Conservation (phyloP, 2,888 invertebrate genomes). For the Machimus rusticus region DNA sequence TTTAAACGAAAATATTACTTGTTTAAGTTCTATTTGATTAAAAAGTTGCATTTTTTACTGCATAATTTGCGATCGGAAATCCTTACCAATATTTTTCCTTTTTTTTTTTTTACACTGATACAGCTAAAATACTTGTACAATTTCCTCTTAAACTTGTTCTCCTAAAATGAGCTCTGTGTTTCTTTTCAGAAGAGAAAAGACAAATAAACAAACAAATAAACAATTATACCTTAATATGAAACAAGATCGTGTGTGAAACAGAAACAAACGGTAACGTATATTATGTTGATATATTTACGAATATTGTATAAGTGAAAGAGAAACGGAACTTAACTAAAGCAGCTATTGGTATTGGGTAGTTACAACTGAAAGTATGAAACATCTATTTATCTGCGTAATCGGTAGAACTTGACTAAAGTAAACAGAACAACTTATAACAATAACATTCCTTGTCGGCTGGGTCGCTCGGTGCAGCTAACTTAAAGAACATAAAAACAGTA, state of each 20-base stretch:
- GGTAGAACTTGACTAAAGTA: conserved; percentile 23
- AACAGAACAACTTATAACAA: conserved; percentile 45
- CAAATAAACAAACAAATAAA: conserved; percentile 21
- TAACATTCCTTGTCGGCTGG: conserved; percentile 23
- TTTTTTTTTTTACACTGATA: conserved; percentile 5
- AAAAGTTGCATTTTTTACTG: neutral
- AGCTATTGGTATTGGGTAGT: conserved; percentile 11
- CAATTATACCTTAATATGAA: conserved; percentile 22
- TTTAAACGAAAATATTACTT: neutral
- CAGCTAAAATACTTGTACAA: neutral
- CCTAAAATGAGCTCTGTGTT: conserved; percentile 42
- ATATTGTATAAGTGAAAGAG: conserved; percentile 35
- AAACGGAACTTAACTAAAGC: conserved; percentile 36
- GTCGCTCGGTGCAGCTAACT: conserved; percentile 1
- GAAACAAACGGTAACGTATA: conserved; percentile 35
- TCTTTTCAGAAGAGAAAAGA: conserved; percentile 43
- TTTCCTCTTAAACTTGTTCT: conserved; percentile 37
- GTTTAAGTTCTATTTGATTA: neutral
- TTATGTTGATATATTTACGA: conserved; percentile 28
- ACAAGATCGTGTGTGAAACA: conserved; percentile 28
- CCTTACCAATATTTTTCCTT: conserved; percentile 27
- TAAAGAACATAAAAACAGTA: conserved; percentile 39
- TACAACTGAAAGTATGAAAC: neutral
- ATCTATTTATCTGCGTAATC: neutral
- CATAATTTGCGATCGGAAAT: conserved; percentile 6